Evolutionary conservation across 2,797 vertebrate species (phyloP), one percentile per base, ranked within the genome.

Genomic region (Margarornis squamiger): DNA sequence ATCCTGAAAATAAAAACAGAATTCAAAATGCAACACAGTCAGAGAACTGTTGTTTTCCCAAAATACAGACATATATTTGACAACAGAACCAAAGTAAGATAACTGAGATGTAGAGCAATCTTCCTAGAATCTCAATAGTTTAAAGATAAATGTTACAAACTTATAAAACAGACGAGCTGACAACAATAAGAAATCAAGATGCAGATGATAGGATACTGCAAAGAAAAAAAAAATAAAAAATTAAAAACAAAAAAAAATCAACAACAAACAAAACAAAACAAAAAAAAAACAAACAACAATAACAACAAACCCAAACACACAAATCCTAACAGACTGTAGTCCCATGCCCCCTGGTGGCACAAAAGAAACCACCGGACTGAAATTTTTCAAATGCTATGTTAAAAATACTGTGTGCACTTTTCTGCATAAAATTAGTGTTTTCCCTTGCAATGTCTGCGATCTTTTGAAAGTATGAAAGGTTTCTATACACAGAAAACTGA

Each of bases 261-360:
- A 36, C 32, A 49, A n/a, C 8, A 0, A 23, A 23, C 32, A 23
- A 32, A 8, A 48, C 12, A 23, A 46, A 46, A 23, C 5, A 30
- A 59, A 22, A 46, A 46, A 22, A 4, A 30, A 59, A 19, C 7
- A 45, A 45, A 19, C 7, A 45, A 45, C 19, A 20, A 45, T 19
- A 45, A 43, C 36, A 49, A n/a, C 11, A 0, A 45, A 45, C 19
- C 41, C 43, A 48, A 48, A 48, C 22, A 23, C 14, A 6, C 41
- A 24, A 24, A 63, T 17, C 5, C 4, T 6, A 78, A 49, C 36
- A 70, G 27, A 32, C 48, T 94, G 91, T 86, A 71, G 36, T 78
- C 30, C 78, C 71, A 41, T 86, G 95, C 95, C 97, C 95, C 66
- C 97, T 96, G 72, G 92, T 93, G 96, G 96, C 57, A 95, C 41